Conservation (phyloP, 1,140 invertebrate genomes). For the Drosophila oshimai region DNA sequence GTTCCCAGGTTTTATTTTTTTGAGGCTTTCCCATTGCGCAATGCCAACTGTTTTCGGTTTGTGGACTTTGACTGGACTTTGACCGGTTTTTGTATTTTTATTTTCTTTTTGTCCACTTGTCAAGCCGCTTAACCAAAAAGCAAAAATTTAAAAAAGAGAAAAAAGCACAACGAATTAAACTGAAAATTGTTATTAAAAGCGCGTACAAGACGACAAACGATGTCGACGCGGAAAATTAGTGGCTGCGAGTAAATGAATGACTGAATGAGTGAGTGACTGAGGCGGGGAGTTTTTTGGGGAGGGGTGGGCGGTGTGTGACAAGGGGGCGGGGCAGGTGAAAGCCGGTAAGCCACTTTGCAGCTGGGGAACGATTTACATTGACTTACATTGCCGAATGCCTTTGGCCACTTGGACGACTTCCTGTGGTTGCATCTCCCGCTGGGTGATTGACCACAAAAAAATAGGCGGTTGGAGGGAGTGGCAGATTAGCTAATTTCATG, state of each 20-base stretch:
- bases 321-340: constrained; percentile 44
- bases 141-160: background rate
- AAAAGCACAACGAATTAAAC: constrained; percentile 53
- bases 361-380: constrained; percentile 48
- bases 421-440: constrained; percentile 69
- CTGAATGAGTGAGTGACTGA: constrained; percentile 35
- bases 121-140: constrained; percentile 36
- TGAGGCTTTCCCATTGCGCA: constrained; percentile 43
- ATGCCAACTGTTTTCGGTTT: constrained; percentile 25
- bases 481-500: constrained; percentile 60
- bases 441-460: constrained; percentile 39
- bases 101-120: constrained; percentile 35
- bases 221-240: constrained; percentile 69
- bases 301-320: background rate
- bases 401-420: constrained; percentile 42
- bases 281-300: constrained; percentile 2
- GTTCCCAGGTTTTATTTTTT: constrained; percentile 8
- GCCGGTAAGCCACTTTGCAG: constrained; percentile 65
- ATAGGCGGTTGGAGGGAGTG: background rate
- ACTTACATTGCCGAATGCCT: constrained; percentile 67
- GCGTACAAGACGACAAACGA: constrained; percentile 73
- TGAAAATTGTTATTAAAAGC: constrained; percentile 70
- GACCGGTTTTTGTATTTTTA: constrained; percentile 26
- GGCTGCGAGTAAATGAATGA: constrained; percentile 48
- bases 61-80: constrained; percentile 30